Evolutionary conservation across 2,797 vertebrate genomes (phyloP), one percentile per base, ranked within the genome.

Genomic region (Pygocentrus nattereri): DNA sequence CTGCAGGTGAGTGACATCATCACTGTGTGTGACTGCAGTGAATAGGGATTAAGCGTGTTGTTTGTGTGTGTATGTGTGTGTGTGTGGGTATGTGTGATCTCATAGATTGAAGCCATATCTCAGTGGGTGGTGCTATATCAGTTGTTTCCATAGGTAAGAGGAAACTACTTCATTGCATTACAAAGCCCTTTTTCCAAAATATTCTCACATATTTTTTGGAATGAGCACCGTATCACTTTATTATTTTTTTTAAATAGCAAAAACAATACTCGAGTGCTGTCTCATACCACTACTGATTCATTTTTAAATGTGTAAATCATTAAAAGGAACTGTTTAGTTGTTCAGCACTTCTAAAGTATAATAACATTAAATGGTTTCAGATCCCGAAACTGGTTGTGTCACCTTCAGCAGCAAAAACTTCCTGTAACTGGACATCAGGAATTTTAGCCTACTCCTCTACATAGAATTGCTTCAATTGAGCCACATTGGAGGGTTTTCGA

Each of bases 1-100:
- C 56, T 82, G 69, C 90, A 93, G 92, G 92, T 94, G 88, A 91
- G 89, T 93, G 90, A 94, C 91, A 90, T 94, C 93, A 93, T 82
- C 62, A 5, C 23, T 78, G 31, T 68, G 76, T 83, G 85, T 78
- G 85, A 84, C 80, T 78, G 50, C 25, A 49, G 64, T 44, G 70
- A 85, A 86, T 67, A 38, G 25, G 85, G 87, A 90, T 91, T 88
- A 91, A 87, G 69, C 16, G 64, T 56, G 88, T 77, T 74, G 30
- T 74, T 19, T 59, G 56, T 77, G 81, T 77, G 27, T 79, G n/a
- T n/a, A n/a, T n/a, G n/a, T 64, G 72, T 59, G 62, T 52, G 54
- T 82, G 75, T 72, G 77, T 85, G 74, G n/a, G n/a, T n/a, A n/a
- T n/a, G 75, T 72, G 77, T 85, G 74, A 76, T 71, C 72, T 78